Conservation (phyloP, 1,140 invertebrate species). For the Pararge aegeria region DNA sequence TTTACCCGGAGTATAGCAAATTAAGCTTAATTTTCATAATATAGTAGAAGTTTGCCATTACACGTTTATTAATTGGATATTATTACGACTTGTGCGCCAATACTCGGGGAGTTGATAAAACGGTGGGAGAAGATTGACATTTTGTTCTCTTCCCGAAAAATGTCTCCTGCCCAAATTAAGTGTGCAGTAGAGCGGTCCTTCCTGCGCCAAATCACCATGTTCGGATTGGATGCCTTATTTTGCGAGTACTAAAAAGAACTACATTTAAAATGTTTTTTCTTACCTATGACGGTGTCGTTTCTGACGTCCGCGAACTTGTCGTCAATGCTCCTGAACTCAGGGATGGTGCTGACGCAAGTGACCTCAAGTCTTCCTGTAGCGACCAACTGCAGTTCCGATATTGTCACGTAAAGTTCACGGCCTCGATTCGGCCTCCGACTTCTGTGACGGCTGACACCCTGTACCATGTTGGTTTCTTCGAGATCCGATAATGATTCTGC, state of each 20-base stretch:
- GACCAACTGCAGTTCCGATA: conserved; percentile 82
- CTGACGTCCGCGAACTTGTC: conserved; percentile 72
- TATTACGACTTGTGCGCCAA: no score
- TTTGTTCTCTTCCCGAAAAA: no score
- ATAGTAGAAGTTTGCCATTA: no score
- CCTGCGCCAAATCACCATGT: no score
- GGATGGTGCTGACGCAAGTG: conserved; percentile 85
- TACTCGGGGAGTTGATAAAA: no score
- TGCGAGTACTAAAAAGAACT: neutral
- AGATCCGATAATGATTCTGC: conserved; percentile 40
- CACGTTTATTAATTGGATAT: no score
- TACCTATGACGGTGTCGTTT: conserved; percentile 71
- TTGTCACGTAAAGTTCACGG: conserved; percentile 63
- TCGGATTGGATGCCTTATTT: no score
- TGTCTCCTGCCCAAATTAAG: no score
- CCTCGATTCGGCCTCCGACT: conserved; percentile 46
- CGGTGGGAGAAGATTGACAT: no score
- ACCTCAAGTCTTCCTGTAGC: conserved; percentile 82
- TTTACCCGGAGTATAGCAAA: no score
- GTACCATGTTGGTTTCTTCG: conserved; percentile 45
- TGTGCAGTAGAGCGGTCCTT: no score
- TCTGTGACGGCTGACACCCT: conserved; percentile 49
- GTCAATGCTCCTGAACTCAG: conserved; percentile 76
- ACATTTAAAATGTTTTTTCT: conserved; percentile 2
- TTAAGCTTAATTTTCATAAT: no score